Base-by-base conservation (phyloP, 2,797 vertebrate species). In the Catostomus latipinnis region DNA sequence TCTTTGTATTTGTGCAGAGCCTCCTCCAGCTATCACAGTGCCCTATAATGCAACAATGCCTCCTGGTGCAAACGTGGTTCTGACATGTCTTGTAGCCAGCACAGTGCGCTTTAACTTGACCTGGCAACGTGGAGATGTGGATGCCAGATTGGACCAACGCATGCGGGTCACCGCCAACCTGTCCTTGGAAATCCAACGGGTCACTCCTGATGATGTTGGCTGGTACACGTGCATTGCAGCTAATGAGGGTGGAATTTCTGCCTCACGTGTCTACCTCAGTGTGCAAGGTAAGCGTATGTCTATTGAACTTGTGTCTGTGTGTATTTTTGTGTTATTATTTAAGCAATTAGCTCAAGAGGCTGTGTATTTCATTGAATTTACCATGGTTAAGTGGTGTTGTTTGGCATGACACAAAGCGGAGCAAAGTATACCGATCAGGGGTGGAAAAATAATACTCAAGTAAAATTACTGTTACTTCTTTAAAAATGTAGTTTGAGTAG, bases 81-180 rank as follows among this genome's bases (percentile, higher is more conserved):
- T 99, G 85, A 94, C 93, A 2, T 99, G 98, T 88, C 80, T 94
- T 0, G 92, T 95, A 2, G 71, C 90, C 76, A 98, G 98, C 83
- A 93, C 94, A 0, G 95, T 96, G 56, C 90, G 0, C 78, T 97
- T 96, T 90, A 99, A 98, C 88, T 93, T 99, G 50, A 97, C 96
- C 43, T 99, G 98, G 98, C 90, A 94, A 81, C 93, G 92, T 52
- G 93, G 92, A 0, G 92, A 91, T 13, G 85, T 84, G 0, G 95
- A 97, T 0, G 84, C 90, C 34, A 90, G 88, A 0, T 67, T 88
- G 73, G 94, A 96, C 52, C 90, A 93, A 0, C 87, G 89, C 10
- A 84, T 92, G 0, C 91, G 85, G 0, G 0, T 94, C 72, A 86
- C 96, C 82, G 79, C 88, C 71, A 94, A 99, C 89, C 91, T 94